Evolutionary conservation across 2,888 invertebrate species (phyloP).

Genomic region (Latrodectus elegans): DNA sequence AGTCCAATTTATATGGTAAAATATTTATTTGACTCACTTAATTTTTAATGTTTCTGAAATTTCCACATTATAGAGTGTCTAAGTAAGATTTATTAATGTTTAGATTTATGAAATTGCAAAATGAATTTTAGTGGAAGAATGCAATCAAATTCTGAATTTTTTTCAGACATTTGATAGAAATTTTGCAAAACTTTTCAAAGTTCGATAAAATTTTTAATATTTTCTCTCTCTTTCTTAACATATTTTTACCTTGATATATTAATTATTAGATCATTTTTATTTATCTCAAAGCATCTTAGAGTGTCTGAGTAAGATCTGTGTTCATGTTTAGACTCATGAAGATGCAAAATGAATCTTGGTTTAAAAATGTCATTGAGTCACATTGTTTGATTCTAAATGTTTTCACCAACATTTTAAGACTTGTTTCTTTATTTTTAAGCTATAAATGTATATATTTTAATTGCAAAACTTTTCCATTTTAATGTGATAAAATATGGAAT

Average conservation of each 20-base stretch:
- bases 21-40: neutral
- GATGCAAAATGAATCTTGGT: constrained; percentile 14
- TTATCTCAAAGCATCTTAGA: neutral
- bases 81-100: neutral
- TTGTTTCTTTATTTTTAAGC: too few relatives aligned
- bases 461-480: too few relatives aligned
- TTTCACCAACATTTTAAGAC: too few relatives aligned
- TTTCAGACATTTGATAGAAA: neutral
- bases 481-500: neutral
- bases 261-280: too few relatives aligned
- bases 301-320: constrained; percentile 15
- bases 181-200: neutral
- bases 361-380: neutral
- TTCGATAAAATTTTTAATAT: neutral
- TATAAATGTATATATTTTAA: too few relatives aligned
- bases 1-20: neutral
- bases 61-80: constrained; percentile 2
- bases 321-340: constrained; percentile 11
- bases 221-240: neutral
- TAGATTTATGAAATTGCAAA: constrained; percentile 17
- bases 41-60: neutral
- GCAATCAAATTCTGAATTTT: neutral
- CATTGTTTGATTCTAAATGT: too few relatives aligned
- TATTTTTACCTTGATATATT: too few relatives aligned
- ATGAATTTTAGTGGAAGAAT: neutral